Base-by-base conservation (phyloP, 2,797 vertebrate genomes). In the Alexandromys oeconomus region DNA sequence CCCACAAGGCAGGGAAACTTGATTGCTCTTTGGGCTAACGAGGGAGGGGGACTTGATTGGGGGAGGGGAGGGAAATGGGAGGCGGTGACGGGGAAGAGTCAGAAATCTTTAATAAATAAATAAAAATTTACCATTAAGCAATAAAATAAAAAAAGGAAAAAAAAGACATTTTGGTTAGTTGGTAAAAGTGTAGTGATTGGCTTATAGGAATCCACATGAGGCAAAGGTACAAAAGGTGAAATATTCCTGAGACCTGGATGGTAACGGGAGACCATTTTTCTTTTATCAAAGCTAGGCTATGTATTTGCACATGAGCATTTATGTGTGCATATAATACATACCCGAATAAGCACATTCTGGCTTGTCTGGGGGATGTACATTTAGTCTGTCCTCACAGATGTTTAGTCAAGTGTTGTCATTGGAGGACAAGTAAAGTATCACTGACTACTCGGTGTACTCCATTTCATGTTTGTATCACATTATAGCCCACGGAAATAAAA, bases 291-390 rank as follows among this genome's bases (percentile, higher is more conserved):
- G 11, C 63, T 31, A 48, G 7, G 7, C 74, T 73, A 8, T 27
- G 76, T n/a, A 9, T 86, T 23, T 51, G 59, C 31, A 40, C 29
- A 59, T 4, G 29, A 5, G 37, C 48, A 13, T 40, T 71, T 76
- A 14, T 43, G 40, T 46, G 5, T 79, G 5, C 17, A n/a, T 59
- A 23, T 21, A 37, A 34, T 25, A 1, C 5, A 9, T 21, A 6
- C 57, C 31, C 57, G n/a, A 79, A 29, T 29, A 81, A n/a, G 57
- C 5, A 5, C 4, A 13, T 74, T 86, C 79, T 71, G 23, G 6
- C 73, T 67, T 1, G 3, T 25, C 2, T 25, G 43, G 4, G 4
- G 54, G 6, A 4, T 1, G 0, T 23, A 6, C 37, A 12, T 76
- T 73, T 40, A 76, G 11, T 61, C 15, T 27, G 31, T 19, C 6